phyloP scores from a whole-genome alignment of 2,888 invertebrate genomes.

The Laothoe populi region DNA sequence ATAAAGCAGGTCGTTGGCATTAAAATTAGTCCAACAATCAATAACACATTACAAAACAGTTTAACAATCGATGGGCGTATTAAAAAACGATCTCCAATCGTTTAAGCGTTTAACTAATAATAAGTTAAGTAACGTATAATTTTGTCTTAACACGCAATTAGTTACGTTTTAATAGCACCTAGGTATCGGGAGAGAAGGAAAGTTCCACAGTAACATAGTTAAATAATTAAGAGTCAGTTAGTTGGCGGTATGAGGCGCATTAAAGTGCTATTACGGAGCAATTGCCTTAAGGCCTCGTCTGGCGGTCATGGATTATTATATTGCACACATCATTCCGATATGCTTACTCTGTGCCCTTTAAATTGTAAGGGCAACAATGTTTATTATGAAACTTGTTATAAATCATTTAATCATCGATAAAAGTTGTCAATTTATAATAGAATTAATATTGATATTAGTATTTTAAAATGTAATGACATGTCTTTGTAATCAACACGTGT shows the following conservation, averaged over 20 bases:
- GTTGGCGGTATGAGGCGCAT: constrained; percentile 61
- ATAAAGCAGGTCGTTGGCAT: constrained; percentile 35
- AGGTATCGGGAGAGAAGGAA: constrained; percentile 54
- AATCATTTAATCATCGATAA: no score
- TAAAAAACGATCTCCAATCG: constrained; percentile 35
- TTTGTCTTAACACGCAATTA: constrained; percentile 68
- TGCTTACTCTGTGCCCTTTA: not conserved
- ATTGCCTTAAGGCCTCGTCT: constrained; percentile 38
- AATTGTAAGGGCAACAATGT: not conserved
- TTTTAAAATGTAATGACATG: constrained; percentile 27
- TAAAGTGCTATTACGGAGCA: constrained; percentile 57
- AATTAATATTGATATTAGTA: not conserved
- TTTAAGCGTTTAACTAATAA: constrained; percentile 39
- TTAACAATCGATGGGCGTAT: constrained; percentile 29
- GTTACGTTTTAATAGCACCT: constrained; percentile 61
- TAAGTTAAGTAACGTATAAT: constrained; percentile 49
- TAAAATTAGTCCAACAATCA: constrained; percentile 34
- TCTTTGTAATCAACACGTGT: no score
- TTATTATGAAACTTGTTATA: not conserved
- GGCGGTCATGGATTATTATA: constrained; percentile 38
- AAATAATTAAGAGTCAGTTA: constrained; percentile 73
- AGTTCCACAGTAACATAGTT: constrained; percentile 66
- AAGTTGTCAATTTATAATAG: not conserved
- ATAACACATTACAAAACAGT: constrained; percentile 32
- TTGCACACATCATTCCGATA: constrained; percentile 37